phyloP scores from a whole-genome alignment of 2,113 vertebrate genomes.

The Pleuronectes platessa region DNA sequence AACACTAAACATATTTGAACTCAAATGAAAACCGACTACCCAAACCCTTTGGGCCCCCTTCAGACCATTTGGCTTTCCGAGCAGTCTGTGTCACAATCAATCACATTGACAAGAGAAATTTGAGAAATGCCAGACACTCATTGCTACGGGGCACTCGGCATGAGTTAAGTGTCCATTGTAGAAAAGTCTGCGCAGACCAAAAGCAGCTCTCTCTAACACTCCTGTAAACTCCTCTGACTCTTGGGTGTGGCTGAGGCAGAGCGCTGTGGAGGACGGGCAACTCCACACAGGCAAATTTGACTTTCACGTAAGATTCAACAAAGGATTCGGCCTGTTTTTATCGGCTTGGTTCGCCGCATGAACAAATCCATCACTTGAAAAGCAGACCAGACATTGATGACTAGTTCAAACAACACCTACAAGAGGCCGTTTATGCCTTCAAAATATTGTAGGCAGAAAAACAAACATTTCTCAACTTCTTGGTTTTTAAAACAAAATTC shows the following conservation, averaged over 20 bases:
- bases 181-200: constrained; percentile 16
- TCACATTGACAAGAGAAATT: constrained; percentile 57
- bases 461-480: constrained; percentile 3
- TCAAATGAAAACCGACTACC: neutral
- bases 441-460: neutral
- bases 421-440: neutral
- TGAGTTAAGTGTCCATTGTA: constrained; percentile 13
- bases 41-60: neutral
- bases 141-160: constrained; percentile 16
- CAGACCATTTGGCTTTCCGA: constrained; percentile 11
- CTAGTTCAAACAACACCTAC: constrained; percentile 1
- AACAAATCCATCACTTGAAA: neutral
- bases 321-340: constrained; percentile 1
- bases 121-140: constrained; percentile 50
- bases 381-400: neutral
- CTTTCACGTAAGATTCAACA: constrained; percentile 42
- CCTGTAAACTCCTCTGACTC: constrained; percentile 28
- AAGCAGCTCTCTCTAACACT: constrained; percentile 14
- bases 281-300: constrained; percentile 45
- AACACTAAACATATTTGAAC: neutral
- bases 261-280: constrained; percentile 49
- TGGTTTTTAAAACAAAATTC: constrained; percentile 43
- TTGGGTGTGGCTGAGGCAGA: constrained; percentile 80
- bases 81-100: constrained; percentile 35
- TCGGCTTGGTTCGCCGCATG: constrained; percentile 4